Percentiles rank a stretch among this genome's conserved stretches.
These are phyloP conservation scores for Mayetiola destructor DNA, from an alignment of 2,888 invertebrate genomes.

Conservation along the genomic window DNA sequence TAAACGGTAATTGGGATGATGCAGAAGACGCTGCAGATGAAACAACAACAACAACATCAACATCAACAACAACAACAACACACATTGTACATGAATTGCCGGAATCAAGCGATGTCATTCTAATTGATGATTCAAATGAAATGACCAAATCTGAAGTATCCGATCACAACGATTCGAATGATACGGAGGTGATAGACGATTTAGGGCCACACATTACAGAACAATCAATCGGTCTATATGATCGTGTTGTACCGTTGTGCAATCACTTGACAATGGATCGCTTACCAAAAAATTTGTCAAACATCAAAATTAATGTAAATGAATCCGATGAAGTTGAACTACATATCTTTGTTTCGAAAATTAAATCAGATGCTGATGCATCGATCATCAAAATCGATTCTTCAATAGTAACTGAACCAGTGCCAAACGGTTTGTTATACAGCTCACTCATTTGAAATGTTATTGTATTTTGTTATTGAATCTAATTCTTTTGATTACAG, in stretches of 20 bases:
- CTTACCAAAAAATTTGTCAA: constrained; percentile 27
- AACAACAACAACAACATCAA: not conserved
- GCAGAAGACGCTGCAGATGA: not conserved
- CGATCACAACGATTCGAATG: not conserved
- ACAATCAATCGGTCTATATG: constrained; percentile 17
- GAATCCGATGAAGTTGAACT: not conserved
- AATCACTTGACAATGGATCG: constrained; percentile 27
- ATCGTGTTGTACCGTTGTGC: constrained; percentile 31
- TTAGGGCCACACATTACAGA: not conserved
- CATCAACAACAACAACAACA: not conserved
- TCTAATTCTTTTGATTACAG: too few relatives aligned
- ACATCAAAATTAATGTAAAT: not conserved
- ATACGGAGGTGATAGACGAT: not conserved
- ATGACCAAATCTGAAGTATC: not conserved
- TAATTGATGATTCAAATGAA: not conserved
- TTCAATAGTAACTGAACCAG: too few relatives aligned
- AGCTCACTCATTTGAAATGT: too few relatives aligned
- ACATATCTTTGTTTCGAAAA: constrained; percentile 5
- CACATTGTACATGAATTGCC: not conserved
- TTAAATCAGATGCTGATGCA: too few relatives aligned
- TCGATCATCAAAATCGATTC: too few relatives aligned
- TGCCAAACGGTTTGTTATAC: too few relatives aligned
- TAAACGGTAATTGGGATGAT: constrained; percentile 44
- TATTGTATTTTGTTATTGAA: too few relatives aligned
- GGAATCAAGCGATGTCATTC: not conserved